phyloP scores from a whole-genome alignment of 1,140 invertebrate genomes.

The Meteorus sp. region DNA sequence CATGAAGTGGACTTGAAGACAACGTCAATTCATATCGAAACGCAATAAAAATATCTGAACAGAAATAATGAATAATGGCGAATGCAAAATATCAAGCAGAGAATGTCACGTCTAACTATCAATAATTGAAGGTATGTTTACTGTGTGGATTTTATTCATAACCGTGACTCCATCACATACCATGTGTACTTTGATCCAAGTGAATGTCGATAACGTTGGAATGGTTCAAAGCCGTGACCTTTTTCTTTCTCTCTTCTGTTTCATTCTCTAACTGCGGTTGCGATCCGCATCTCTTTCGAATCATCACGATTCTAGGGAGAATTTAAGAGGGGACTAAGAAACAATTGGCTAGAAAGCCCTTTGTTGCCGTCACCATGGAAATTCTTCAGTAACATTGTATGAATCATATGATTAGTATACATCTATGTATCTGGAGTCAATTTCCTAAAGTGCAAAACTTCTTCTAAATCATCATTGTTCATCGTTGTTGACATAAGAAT shows the following conservation, averaged over 20 bases:
- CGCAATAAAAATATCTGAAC: too few relatives aligned
- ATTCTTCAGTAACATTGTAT: neutral
- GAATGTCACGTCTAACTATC: too few relatives aligned
- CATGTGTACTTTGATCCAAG: constrained; percentile 47
- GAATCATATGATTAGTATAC: constrained; percentile 11
- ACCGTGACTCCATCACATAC: neutral
- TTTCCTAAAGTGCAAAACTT: constrained; percentile 16
- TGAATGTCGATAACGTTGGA: constrained; percentile 49
- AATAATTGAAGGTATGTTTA: neutral
- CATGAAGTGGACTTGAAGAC: too few relatives aligned
- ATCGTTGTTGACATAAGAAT: neutral
- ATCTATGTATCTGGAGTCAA: too few relatives aligned
- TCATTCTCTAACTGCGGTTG: too few relatives aligned
- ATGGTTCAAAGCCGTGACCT: constrained; percentile 57
- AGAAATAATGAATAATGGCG: too few relatives aligned
- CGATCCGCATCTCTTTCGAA: too few relatives aligned
- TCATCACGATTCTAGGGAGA: too few relatives aligned
- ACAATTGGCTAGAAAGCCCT: neutral
- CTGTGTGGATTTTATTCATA: neutral
- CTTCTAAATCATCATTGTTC: neutral
- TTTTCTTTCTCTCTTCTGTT: too few relatives aligned
- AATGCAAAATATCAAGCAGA: too few relatives aligned
- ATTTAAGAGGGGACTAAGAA: too few relatives aligned
- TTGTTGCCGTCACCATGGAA: neutral
- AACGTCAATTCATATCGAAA: too few relatives aligned